Percentiles rank a stretch among this genome's conserved stretches.
phyloP scores from a whole-genome alignment of 1,140 invertebrate species.

The Capitella teleta region DNA sequence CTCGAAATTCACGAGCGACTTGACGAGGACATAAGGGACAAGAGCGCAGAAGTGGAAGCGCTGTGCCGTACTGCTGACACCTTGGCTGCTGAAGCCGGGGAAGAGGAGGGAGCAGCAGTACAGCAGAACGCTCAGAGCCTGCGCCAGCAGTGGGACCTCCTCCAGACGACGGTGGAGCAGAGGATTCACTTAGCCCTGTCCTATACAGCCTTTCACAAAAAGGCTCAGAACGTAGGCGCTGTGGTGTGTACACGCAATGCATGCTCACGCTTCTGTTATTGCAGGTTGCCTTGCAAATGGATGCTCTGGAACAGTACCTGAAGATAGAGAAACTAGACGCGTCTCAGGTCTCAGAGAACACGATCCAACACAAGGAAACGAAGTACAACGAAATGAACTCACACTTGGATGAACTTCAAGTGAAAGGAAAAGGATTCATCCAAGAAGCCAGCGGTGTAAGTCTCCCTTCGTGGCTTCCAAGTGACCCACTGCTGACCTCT shows the following conservation, averaged over 20 bases:
- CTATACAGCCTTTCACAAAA: conserved; percentile 63
- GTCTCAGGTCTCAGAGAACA: conserved; percentile 25
- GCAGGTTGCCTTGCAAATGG: conserved; percentile 53
- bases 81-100: conserved; percentile 55
- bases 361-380: conserved; percentile 31
- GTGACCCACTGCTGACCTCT: no score
- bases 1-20: conserved; percentile 62
- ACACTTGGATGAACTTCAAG: conserved; percentile 46
- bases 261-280: conserved; percentile 5
- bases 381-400: conserved; percentile 32
- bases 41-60: conserved; percentile 55
- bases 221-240: conserved; percentile 48
- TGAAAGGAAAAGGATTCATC: conserved; percentile 58
- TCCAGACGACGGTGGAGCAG: conserved; percentile 53
- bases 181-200: conserved; percentile 51
- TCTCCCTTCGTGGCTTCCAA: no score
- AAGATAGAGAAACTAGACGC: conserved; percentile 44
- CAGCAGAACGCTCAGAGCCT: conserved; percentile 53
- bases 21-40: conserved; percentile 61
- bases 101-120: conserved; percentile 48
- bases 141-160: conserved; percentile 52
- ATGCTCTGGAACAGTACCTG: conserved; percentile 50
- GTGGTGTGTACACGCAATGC: neutral
- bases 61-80: conserved; percentile 52
- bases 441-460: conserved; percentile 52